Evolutionary conservation across 2,113 vertebrate species (phyloP).

Genomic region (Silurus asotus): DNA sequence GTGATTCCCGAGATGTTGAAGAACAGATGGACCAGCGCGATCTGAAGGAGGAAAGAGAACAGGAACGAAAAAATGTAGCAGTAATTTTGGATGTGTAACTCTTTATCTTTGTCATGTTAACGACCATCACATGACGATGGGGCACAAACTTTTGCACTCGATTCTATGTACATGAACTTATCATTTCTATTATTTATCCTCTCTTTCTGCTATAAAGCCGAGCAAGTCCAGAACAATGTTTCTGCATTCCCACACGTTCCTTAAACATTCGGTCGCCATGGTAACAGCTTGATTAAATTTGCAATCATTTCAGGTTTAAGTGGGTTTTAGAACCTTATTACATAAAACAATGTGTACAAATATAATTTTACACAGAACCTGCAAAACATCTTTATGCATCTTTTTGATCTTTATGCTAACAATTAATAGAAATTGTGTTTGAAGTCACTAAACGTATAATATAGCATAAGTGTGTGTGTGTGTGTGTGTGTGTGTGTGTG

Average conservation of each 20-base stretch:
- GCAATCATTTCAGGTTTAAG: background rate
- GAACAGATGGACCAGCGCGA: conserved; percentile 93
- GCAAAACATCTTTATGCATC: too few relatives aligned
- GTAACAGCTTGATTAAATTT: background rate
- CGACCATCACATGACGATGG: background rate
- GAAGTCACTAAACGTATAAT: background rate
- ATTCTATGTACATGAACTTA: background rate
- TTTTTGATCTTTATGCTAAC: too few relatives aligned
- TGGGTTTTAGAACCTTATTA: background rate
- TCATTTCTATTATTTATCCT: background rate
- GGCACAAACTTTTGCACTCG: background rate
- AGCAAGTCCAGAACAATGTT: background rate
- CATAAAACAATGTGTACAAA: too few relatives aligned
- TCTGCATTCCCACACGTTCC: background rate
- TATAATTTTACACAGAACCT: too few relatives aligned
- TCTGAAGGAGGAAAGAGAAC: conserved; percentile 72
- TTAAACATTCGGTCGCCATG: background rate
- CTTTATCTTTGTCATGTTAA: background rate
- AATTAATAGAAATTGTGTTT: too few relatives aligned
- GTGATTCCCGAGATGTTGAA: conserved; percentile 93
- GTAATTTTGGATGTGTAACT: background rate
- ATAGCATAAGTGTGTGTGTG: background rate
- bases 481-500: conserved; percentile 17
- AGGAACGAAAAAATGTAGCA: background rate
- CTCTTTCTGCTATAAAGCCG: too few relatives aligned